A percentile compares a stretch with the other conserved stretches of the same genome.
These are phyloP conservation scores for Nycticebus coucang DNA, from an alignment of 2,113 vertebrate species.

Conservation along the genomic window DNA sequence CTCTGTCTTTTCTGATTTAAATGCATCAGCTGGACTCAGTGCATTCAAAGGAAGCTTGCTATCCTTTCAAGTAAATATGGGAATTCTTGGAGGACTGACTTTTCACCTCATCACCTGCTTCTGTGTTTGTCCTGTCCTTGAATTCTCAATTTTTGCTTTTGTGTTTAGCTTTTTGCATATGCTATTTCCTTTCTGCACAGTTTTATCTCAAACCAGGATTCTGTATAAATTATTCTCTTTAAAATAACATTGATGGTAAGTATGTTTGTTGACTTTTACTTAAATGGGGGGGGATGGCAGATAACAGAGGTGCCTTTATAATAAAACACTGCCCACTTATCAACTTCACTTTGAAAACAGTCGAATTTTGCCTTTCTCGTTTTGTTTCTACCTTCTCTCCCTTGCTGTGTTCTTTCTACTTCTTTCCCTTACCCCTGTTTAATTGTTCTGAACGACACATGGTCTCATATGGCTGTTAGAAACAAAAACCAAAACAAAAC, in stretches of 20 bases:
- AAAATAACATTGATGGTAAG: background rate
- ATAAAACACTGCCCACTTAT: background rate
- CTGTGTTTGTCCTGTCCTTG: background rate
- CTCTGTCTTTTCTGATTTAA: conserved; percentile 8
- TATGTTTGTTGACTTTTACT: background rate
- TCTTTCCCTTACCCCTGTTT: background rate
- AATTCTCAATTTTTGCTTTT: background rate
- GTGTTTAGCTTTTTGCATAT: background rate
- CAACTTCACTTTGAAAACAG: background rate
- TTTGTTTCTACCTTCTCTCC: background rate
- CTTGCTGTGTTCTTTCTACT: background rate
- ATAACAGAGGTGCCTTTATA: background rate
- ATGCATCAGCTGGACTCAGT: background rate
- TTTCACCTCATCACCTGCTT: background rate
- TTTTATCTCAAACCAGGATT: background rate
- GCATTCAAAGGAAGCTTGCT: background rate
- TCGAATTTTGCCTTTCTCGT: background rate
- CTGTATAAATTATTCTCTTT: background rate
- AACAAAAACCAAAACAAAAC: background rate
- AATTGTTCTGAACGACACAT: background rate
- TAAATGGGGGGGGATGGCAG: background rate
- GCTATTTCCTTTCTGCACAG: background rate
- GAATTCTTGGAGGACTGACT: background rate
- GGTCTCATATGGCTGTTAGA: background rate
- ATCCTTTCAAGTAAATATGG: background rate